Conservation (phyloP, 2,888 invertebrate species). For the Drymonia ruficornis region DNA sequence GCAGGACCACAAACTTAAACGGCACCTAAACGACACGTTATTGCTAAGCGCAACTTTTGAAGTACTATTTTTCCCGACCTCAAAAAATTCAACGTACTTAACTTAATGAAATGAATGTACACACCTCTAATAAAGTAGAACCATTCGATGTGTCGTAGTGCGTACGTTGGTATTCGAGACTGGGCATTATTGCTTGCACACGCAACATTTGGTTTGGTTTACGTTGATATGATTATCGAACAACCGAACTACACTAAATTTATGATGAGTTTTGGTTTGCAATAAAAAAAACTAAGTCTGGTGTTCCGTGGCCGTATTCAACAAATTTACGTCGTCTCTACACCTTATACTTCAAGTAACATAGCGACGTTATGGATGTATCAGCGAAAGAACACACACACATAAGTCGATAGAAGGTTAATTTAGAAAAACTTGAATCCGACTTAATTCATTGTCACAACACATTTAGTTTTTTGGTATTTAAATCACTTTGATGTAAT, state of each 20-base stretch:
- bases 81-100: too few species aligned
- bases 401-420: background rate
- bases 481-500: background rate
- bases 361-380: too few species aligned
- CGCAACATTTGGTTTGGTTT: too few species aligned
- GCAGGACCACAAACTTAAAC: too few species aligned
- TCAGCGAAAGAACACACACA: background rate
- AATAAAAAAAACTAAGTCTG: background rate
- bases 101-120: too few species aligned
- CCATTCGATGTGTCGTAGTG: background rate
- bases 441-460: too few species aligned
- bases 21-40: too few species aligned
- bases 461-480: background rate
- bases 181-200: slow-evolving; percentile 16
- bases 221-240: background rate
- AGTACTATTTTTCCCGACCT: too few species aligned
- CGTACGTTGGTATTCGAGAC: slow-evolving; percentile 4
- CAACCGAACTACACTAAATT: background rate
- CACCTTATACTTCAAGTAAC: too few species aligned
- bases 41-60: too few species aligned
- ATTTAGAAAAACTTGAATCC: background rate
- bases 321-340: too few species aligned
- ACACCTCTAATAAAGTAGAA: background rate
- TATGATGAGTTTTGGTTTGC: background rate
- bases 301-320: too few species aligned